phyloP scores from a whole-genome alignment of 2,113 vertebrate genomes.

The Corvus moneduloides region DNA sequence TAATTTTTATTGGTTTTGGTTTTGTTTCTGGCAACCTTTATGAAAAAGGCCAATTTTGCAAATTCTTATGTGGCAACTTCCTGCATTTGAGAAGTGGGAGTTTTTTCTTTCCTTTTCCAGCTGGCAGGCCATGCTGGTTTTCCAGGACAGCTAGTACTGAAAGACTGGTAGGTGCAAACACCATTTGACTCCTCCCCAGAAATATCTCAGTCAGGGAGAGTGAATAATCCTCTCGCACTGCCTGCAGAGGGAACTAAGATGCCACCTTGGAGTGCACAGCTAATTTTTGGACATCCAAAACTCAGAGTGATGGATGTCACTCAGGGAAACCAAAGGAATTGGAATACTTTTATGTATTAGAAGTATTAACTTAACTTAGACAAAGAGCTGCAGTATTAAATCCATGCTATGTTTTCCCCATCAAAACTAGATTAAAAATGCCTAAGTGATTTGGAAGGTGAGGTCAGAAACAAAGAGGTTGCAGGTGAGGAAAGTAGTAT shows the following conservation, averaged over 20 bases:
- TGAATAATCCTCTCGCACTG: neutral
- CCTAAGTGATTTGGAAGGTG: neutral
- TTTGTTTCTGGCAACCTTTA: neutral
- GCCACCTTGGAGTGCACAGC: neutral
- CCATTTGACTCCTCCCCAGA: accelerated
- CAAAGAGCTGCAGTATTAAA: neutral
- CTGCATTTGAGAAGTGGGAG: neutral
- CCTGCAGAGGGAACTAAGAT: neutral
- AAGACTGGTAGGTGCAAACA: neutral
- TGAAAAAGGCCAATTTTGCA: neutral
- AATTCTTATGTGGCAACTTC: neutral
- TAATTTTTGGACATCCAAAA: neutral
- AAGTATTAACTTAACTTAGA: neutral
- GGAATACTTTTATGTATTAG: neutral
- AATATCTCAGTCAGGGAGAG: neutral
- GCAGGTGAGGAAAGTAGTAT: neutral
- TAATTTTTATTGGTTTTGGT: too few relatives aligned
- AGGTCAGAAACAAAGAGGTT: neutral
- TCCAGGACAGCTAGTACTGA: neutral
- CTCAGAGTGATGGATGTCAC: neutral
- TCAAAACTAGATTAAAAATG: neutral
- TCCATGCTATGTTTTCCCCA: neutral
- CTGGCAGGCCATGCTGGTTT: neutral
- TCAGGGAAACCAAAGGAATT: neutral
- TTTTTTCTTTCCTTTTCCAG: neutral